Percentiles rank a stretch among this genome's conserved stretches.
Evolutionary conservation across 1,140 invertebrate genomes (phyloP).

Genomic region (Pentalonia nigronervosa): DNA sequence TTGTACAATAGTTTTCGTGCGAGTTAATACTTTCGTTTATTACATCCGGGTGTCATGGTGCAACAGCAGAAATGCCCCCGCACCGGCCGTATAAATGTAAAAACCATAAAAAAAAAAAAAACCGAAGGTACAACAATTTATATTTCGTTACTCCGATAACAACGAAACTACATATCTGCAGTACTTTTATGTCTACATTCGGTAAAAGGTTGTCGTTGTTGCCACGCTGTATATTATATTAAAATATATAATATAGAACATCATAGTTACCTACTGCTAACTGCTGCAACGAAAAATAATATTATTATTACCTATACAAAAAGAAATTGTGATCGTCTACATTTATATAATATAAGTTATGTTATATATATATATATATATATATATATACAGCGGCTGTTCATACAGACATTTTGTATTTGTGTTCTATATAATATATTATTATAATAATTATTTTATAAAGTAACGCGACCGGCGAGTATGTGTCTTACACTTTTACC

Average conservation of each 20-base stretch:
- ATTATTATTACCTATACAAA: background rate
- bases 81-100: background rate
- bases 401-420: background rate
- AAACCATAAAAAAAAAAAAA: constrained; percentile 17
- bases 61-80: background rate
- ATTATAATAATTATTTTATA: background rate
- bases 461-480: background rate
- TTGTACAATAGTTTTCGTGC: constrained; percentile 40
- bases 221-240: background rate
- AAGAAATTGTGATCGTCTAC: background rate
- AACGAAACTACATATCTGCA: background rate
- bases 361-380: too few species aligned
- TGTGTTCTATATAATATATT: background rate
- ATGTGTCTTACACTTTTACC: background rate
- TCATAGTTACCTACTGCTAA: background rate
- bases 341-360: background rate
- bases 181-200: background rate
- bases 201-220: background rate
- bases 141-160: background rate
- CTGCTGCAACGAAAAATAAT: background rate
- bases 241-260: background rate
- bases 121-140: background rate
- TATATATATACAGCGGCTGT: too few species aligned
- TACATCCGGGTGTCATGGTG: constrained; percentile 48
- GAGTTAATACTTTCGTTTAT: constrained; percentile 38